These are phyloP conservation scores for Strix aluco DNA, from an alignment of 2,113 vertebrate species.

Conservation along the genomic window DNA sequence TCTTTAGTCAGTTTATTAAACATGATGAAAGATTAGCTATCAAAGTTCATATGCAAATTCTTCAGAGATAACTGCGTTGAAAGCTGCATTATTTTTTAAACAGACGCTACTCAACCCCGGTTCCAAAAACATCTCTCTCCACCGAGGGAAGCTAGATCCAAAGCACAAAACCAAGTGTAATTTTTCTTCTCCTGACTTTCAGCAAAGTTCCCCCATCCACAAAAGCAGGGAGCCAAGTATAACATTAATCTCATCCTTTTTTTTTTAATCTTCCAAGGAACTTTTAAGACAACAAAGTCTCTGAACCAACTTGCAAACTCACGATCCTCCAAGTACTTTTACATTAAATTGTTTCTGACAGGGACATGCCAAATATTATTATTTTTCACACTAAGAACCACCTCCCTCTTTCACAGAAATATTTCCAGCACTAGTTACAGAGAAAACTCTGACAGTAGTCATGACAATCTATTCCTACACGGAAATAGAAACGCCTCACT, in stretches of 20 bases:
- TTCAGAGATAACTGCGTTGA: constrained; percentile 61
- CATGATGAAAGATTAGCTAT: constrained; percentile 77
- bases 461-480: constrained; percentile 25
- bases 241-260: not conserved
- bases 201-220: not conserved
- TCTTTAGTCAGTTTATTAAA: constrained; percentile 79
- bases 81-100: constrained; percentile 68
- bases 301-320: not conserved
- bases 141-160: constrained; percentile 21
- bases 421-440: constrained; percentile 26
- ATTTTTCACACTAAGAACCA: constrained; percentile 43
- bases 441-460: constrained; percentile 44
- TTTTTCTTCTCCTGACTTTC: constrained; percentile 33
- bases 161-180: constrained; percentile 23
- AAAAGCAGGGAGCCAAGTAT: constrained; percentile 15
- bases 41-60: constrained; percentile 73
- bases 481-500: constrained; percentile 44
- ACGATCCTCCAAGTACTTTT: not conserved
- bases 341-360: constrained; percentile 51
- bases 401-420: constrained; percentile 4
- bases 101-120: not conserved
- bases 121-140: constrained; percentile 50
- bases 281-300: constrained; percentile 30
- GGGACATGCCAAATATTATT: constrained; percentile 63
- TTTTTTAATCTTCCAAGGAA: not conserved